A percentile compares a stretch with the other conserved stretches of the same genome.
Conservation (phyloP, 2,113 vertebrate genomes). For the Chlamydotis undulata region DNA sequence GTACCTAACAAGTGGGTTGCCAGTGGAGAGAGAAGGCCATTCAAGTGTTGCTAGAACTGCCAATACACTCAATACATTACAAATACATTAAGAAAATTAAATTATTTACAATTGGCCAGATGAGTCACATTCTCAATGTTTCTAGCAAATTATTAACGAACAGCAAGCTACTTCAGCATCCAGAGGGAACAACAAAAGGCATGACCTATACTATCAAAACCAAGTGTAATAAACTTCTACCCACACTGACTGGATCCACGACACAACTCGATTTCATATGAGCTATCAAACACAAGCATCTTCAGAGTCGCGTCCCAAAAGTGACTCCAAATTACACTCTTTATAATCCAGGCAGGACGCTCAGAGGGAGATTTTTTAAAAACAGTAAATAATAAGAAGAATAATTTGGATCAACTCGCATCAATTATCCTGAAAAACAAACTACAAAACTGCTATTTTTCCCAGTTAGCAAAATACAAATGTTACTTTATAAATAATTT, state of each 20-base stretch:
- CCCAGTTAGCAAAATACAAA: background rate
- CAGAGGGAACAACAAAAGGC: background rate
- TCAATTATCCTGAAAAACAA: background rate
- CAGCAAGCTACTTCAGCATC: background rate
- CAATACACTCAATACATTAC: background rate
- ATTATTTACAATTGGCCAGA: background rate
- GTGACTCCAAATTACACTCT: background rate
- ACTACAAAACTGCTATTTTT: background rate
- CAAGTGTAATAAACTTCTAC: background rate
- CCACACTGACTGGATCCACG: background rate
- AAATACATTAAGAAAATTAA: background rate
- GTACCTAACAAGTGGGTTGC: rapidly evolving
- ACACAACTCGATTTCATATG: background rate
- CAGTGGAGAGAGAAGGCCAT: background rate
- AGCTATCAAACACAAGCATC: background rate
- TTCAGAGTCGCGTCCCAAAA: background rate
- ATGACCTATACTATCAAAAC: background rate
- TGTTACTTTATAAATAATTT: background rate
- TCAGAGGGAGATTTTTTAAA: background rate
- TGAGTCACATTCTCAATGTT: background rate
- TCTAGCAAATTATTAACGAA: conserved; percentile 10
- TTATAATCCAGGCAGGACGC: background rate
- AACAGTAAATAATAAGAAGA: background rate
- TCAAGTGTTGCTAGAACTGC: background rate
- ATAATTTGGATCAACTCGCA: background rate